Evolutionary conservation across 2,888 invertebrate genomes (phyloP).

Genomic region (Tromatobia lineatoria): DNA sequence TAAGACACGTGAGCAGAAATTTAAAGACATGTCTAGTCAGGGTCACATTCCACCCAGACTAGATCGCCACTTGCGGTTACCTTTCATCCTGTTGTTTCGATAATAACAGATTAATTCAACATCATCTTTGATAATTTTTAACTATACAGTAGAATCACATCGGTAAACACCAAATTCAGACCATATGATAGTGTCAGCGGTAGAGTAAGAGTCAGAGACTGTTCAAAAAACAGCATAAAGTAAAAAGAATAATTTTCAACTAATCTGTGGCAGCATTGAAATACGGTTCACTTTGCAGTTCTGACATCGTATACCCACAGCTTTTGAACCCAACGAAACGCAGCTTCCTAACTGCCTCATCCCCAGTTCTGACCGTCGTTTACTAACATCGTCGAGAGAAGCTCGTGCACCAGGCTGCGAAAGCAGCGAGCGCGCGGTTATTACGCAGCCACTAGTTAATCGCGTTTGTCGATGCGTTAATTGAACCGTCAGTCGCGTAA

Average conservation of each 20-base stretch:
- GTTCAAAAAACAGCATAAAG: background rate
- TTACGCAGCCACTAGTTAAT: conserved; percentile 54
- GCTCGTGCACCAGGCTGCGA: background rate
- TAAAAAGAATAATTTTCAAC: background rate
- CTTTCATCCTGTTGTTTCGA: too few species aligned
- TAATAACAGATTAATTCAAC: too few species aligned
- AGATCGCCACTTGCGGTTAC: too few species aligned
- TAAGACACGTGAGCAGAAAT: too few species aligned
- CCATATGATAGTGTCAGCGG: too few species aligned
- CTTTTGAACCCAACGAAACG: background rate
- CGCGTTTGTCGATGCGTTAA: conserved; percentile 64
- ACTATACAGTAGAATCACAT: too few species aligned
- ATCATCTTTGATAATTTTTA: too few species aligned
- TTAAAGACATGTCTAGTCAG: too few species aligned
- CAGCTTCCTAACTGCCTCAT: background rate
- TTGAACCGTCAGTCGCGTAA: conserved; percentile 63
- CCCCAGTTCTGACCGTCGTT: conserved; percentile 1
- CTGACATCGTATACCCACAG: background rate
- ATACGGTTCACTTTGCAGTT: background rate
- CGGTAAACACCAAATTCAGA: too few species aligned
- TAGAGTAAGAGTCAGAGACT: too few species aligned
- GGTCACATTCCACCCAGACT: too few species aligned
- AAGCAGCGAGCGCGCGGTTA: conserved; percentile 30
- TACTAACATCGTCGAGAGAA: background rate
- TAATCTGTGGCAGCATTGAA: background rate